phyloP scores from a whole-genome alignment of 2,888 invertebrate species.

The Cheilosia pagana region DNA sequence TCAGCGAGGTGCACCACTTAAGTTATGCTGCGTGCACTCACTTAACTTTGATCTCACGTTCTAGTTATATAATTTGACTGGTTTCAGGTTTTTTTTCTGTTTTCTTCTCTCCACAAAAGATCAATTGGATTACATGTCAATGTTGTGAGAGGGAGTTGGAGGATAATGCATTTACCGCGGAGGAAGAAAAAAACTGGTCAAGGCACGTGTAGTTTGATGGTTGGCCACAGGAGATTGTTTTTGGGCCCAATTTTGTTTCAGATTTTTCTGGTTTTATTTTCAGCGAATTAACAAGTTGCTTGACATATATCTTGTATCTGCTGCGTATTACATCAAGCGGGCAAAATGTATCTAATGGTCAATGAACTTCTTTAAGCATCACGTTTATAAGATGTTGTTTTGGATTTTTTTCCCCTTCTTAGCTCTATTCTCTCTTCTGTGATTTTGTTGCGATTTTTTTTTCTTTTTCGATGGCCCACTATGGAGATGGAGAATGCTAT shows the following conservation, averaged over 20 bases:
- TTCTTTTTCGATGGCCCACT: slow-evolving; percentile 65
- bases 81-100: slow-evolving; percentile 33
- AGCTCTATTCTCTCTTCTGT: background rate
- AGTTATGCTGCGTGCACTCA: slow-evolving; percentile 69
- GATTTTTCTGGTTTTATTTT: slow-evolving; percentile 4
- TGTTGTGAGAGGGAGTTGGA: slow-evolving; percentile 37
- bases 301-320: slow-evolving; percentile 42
- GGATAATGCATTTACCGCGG: slow-evolving; percentile 14
- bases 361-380: slow-evolving; percentile 59
- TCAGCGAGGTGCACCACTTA: slow-evolving; percentile 27
- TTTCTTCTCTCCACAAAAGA: slow-evolving; percentile 35
- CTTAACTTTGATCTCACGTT: slow-evolving; percentile 71
- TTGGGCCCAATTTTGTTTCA: slow-evolving; percentile 18
- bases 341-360: slow-evolving; percentile 61
- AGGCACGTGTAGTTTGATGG: slow-evolving; percentile 5
- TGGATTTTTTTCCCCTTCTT: slow-evolving; percentile 27
- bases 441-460: slow-evolving; percentile 14
- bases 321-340: slow-evolving; percentile 17
- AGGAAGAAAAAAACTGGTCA: background rate
- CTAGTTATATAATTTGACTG: slow-evolving; percentile 70
- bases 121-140: slow-evolving; percentile 71
- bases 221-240: slow-evolving; percentile 47
- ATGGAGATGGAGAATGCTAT: slow-evolving; percentile 52
- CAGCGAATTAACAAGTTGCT: slow-evolving; percentile 45
- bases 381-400: slow-evolving; percentile 34